Base-by-base conservation (phyloP, 1,140 invertebrate species). In the Mesaphorura yosii region DNA sequence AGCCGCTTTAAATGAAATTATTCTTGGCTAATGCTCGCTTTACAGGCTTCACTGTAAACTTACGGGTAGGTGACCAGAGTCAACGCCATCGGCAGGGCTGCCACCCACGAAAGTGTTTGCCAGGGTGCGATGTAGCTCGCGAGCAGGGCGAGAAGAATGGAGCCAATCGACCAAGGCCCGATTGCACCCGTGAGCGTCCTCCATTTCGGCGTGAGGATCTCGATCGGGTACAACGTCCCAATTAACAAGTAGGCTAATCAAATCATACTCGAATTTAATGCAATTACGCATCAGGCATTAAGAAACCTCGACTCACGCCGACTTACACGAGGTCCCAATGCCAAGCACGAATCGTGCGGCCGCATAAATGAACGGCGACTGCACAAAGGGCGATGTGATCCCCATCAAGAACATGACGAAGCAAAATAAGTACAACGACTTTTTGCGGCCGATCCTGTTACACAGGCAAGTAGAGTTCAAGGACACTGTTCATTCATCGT, bases 161-260 rank as follows among this genome's bases (percentile, higher is more conserved):
- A 42, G 4, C 49, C 49, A 37, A 41, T 20, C 17, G 39, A 15
- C 48, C 25, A 39, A 17, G 41, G 42, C 29, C 41, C 41, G 7
- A 46, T 14, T 10, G 22, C 6, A 34, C 29, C 20, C 3, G 40
- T 34, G 5, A 57, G 26, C 3, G 31, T 25, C 27, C 55, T n/a
- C 17, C 19, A 51, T 12, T 29, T 46, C 15, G 55, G 49, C 25
- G 55, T 46, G 2, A 57, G 19, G 27, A 57, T 48, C 27, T 57
- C 55, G 49, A 57, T 52, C 17, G 42, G n/a, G 37, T 48, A 47
- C 19, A 28, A 34, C 22, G 20, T 27, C 15, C 25, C 27, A 29
- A 51, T 19, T 12, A 12, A 10, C 20, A 53, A 15, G 29, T 39
- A 25, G 1, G 22, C 38, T 52, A 29, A 6, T 20, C 19, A 17